A percentile compares a stretch with the other conserved stretches of the same genome.
Evolutionary conservation across 1,140 invertebrate genomes (phyloP).

Genomic region (Platyscapa corneri): DNA sequence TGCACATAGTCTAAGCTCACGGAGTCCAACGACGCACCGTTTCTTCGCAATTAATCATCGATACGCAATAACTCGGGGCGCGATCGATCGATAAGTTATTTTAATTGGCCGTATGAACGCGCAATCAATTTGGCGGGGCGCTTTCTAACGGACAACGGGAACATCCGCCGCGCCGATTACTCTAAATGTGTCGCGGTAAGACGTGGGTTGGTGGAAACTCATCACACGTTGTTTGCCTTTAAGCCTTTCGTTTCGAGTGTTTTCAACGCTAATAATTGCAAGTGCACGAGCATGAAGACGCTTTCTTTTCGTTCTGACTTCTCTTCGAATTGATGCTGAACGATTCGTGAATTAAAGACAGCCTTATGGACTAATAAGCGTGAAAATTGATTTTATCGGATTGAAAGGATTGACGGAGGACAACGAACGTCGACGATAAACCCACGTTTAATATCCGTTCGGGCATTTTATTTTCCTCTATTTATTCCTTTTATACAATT

Average conservation of each 20-base stretch:
- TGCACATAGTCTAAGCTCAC: no score
- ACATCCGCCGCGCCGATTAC: constrained; percentile 32
- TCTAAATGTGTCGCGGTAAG: constrained; percentile 43
- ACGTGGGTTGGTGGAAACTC: background rate
- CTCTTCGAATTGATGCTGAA: background rate
- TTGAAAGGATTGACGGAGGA: background rate
- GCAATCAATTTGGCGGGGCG: constrained; percentile 33
- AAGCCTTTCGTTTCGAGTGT: constrained; percentile 6
- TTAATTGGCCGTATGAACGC: constrained; percentile 39
- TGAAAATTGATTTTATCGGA: background rate
- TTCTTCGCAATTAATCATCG: background rate
- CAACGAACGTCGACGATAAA: background rate
- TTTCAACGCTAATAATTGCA: constrained; percentile 15
- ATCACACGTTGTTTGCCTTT: background rate
- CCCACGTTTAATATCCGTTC: background rate
- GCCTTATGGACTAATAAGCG: background rate
- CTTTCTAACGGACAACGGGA: constrained; percentile 44
- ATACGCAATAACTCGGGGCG: background rate
- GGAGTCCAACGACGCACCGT: background rate
- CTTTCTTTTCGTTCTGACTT: constrained; percentile 2
- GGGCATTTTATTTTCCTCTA: background rate
- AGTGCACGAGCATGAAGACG: background rate
- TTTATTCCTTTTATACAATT: background rate
- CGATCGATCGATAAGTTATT: constrained; percentile 36
- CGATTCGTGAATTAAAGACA: background rate